A percentile compares a stretch with the other conserved stretches of the same genome.
Evolutionary conservation across 2,888 invertebrate species (phyloP).

Genomic region (Halictus quadricinctus): DNA sequence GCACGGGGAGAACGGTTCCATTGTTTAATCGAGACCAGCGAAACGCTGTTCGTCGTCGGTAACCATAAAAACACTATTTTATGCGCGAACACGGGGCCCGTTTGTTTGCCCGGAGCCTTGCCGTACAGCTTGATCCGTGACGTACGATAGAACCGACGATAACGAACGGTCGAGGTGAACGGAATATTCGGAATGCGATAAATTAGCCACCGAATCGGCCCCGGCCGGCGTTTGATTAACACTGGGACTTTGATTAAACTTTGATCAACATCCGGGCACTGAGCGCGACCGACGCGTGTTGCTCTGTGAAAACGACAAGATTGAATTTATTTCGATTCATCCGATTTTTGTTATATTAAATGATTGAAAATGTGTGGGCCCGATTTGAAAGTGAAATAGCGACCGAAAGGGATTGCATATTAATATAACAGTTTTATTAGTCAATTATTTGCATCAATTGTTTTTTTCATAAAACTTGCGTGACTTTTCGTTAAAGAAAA

Average conservation of each 20-base stretch:
- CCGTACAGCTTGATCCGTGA: slow-evolving; percentile 56
- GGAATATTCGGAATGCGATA: slow-evolving; percentile 49
- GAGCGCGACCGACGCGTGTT: neutral
- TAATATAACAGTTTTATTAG: neutral
- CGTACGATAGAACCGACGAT: slow-evolving; percentile 51
- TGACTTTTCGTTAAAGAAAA: no score
- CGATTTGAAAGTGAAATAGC: neutral
- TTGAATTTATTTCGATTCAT: neutral
- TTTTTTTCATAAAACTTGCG: no score
- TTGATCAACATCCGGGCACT: neutral
- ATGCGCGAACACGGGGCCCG: slow-evolving; percentile 49
- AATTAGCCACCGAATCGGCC: slow-evolving; percentile 23
- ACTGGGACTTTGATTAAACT: slow-evolving; percentile 5
- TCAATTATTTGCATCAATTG: neutral
- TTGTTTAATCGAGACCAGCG: slow-evolving; percentile 79
- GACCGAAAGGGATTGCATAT: neutral
- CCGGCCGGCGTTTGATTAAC: neutral
- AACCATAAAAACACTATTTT: slow-evolving; percentile 63
- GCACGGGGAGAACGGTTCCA: slow-evolving; percentile 72
- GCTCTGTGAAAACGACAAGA: neutral
- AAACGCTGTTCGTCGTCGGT: slow-evolving; percentile 62
- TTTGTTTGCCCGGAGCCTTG: slow-evolving; percentile 47
- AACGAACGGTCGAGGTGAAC: slow-evolving; percentile 35
- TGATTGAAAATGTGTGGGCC: neutral
- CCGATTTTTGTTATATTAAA: neutral